Conservation (phyloP, 2,797 vertebrate genomes). For the Saxicola maurus region DNA sequence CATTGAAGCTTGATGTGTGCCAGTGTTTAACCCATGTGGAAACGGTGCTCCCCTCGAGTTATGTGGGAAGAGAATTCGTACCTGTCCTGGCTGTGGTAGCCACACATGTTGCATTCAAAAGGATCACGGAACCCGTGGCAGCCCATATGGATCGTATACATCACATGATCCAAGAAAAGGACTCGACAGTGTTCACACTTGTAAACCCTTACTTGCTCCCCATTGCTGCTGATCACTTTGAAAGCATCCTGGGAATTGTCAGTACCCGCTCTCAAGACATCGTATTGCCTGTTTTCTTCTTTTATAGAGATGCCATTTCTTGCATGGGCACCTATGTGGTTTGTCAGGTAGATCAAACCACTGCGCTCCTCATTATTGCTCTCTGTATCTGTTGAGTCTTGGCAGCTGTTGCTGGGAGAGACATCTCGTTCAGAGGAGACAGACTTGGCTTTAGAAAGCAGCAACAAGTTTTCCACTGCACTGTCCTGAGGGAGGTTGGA, state of each 20-base stretch:
- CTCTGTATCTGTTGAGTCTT: constrained; percentile 96
- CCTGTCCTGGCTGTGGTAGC: constrained; percentile 94
- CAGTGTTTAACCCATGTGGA: constrained; percentile 71
- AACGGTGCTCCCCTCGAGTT: constrained; percentile 93
- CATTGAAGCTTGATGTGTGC: background rate
- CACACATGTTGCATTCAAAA: constrained; percentile 98
- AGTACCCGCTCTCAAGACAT: constrained; percentile 80
- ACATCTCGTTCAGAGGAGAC: constrained; percentile 89
- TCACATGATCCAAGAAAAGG: constrained; percentile 97
- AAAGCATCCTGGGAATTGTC: constrained; percentile 86
- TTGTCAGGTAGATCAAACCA: constrained; percentile 94
- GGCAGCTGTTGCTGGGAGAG: constrained; percentile 94
- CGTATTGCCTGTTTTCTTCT: constrained; percentile 89
- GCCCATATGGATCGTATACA: constrained; percentile 99
- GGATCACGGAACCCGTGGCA: constrained; percentile 97
- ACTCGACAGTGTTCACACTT: constrained; percentile 93
- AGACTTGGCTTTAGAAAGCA: constrained; percentile 94
- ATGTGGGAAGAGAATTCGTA: constrained; percentile 99
- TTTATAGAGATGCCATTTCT: constrained; percentile 91
- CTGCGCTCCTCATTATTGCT: constrained; percentile 90
- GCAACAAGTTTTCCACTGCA: constrained; percentile 91
- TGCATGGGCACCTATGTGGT: constrained; percentile 85
- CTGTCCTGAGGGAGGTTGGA: constrained; percentile 86
- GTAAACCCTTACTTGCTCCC: constrained; percentile 89
- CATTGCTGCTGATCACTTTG: constrained; percentile 86